Base-by-base conservation (phyloP, 2,113 vertebrate genomes). In the Pedionomus torquatus region DNA sequence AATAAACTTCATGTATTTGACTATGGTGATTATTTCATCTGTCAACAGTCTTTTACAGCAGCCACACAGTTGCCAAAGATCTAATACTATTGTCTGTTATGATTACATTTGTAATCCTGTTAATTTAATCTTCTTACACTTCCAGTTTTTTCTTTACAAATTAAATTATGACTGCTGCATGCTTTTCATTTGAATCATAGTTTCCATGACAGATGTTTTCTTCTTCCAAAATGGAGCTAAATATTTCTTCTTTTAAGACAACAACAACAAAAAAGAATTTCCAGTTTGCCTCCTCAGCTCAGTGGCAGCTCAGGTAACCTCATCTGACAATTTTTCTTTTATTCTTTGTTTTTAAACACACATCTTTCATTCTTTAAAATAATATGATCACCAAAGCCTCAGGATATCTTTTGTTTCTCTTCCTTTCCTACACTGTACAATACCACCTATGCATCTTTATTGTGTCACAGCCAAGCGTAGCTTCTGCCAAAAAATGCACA, bases 121-220 rank as follows among this genome's bases (percentile, higher is more conserved):
- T 97, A 84, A 95, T 92, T 95, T 96, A 96, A 96, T 95, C 91
- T 85, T 91, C 91, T 96, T 95, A 91, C 41, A 88, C 30, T 41
- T 77, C 31, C 39, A 86, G 4, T 33, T 75, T 88, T 87, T 90
- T 91, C 51, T 91, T 91, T 89, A 85, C 49, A 93, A 95, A 93
- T 93, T 95, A 83, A 46, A 69, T 82, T 79, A 90, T 48, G 30
- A 77, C 37, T 91, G 44, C 77, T 83, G 18, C 63, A 58, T 87
- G 57, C 60, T 93, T 66, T 90, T 75, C 31, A 89, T 75, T 84
- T 87, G 68, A 93, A 82, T 83, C 72, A 84, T 10, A 49, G 51
- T 85, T 92, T 71, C 52, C 58, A 80, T 54, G 28, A 68, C 46
- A 90, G 75, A 86, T 70, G 46, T 82, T 84, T 89, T 54, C 25